These are phyloP conservation scores for Botia kubotai DNA, from an alignment of 2,797 vertebrate species.

Conservation along the genomic window DNA sequence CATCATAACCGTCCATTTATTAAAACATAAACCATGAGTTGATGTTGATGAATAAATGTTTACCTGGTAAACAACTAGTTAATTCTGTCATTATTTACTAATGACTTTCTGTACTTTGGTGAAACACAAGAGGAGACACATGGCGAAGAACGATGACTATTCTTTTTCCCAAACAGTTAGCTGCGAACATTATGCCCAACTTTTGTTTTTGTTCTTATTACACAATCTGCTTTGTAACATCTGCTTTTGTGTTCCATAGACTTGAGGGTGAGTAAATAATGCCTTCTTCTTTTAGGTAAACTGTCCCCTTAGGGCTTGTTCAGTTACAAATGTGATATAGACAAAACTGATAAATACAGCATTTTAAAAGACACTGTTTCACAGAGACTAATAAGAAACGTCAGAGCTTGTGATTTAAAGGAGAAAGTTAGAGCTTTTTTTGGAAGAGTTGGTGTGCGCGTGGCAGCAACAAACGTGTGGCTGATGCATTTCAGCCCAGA, in stretches of 20 bases:
- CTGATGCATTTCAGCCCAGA: slow-evolving; percentile 45
- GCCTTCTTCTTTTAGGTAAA: neutral
- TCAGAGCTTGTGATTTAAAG: slow-evolving; percentile 30
- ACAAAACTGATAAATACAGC: neutral
- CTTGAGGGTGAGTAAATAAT: neutral
- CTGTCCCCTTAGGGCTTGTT: neutral
- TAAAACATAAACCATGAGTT: neutral
- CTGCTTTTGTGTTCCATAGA: neutral
- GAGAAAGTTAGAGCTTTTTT: slow-evolving; percentile 41
- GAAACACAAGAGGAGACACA: neutral
- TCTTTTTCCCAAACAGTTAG: neutral
- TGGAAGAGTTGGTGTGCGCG: neutral
- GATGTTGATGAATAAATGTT: neutral
- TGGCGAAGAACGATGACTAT: neutral
- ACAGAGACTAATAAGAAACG: slow-evolving; percentile 36
- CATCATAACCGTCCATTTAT: neutral
- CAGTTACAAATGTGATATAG: neutral
- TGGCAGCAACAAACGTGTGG: slow-evolving; percentile 8
- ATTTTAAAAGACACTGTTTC: neutral
- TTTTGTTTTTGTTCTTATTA: neutral
- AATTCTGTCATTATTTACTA: neutral
- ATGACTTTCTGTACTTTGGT: neutral
- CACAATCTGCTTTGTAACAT: neutral
- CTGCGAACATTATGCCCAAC: neutral
- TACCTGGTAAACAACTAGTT: no score